Conservation (phyloP, 1,140 invertebrate species). For the Diplogasteroides magnus region DNA sequence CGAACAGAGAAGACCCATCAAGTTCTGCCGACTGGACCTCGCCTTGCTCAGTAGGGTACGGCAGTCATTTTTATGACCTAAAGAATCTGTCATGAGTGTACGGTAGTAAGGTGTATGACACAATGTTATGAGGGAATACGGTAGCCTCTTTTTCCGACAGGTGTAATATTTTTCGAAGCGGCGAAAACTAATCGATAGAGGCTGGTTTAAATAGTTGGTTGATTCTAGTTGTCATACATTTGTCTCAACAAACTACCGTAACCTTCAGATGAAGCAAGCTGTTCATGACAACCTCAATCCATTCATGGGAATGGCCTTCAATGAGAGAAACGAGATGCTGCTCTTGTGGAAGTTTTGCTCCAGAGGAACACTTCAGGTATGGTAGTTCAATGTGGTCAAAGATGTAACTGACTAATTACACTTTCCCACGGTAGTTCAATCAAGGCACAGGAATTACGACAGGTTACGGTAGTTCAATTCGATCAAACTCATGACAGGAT, state of each 20-base stretch:
- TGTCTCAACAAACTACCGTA: background rate
- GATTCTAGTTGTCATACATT: too few relatives aligned
- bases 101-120: too few relatives aligned
- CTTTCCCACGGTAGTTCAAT: too few relatives aligned
- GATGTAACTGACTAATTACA: background rate
- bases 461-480: too few relatives aligned
- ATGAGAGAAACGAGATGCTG: conserved; percentile 54
- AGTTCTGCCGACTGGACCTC: conserved; percentile 45
- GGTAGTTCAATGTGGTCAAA: background rate
- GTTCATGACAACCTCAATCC: conserved; percentile 53
- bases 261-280: conserved; percentile 43
- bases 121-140: too few relatives aligned
- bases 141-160: too few relatives aligned
- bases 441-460: too few relatives aligned
- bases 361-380: conserved; percentile 50
- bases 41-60: conserved; percentile 38
- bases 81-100: conserved; percentile 1
- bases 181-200: too few relatives aligned
- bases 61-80: background rate
- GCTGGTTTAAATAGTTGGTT: too few relatives aligned
- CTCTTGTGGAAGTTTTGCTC: conserved; percentile 54
- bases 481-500: conserved; percentile 40
- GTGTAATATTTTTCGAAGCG: too few relatives aligned
- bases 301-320: conserved; percentile 52
- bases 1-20: conserved; percentile 44